Evolutionary conservation across 2,113 vertebrate species (phyloP).

Genomic region (Myotis yumanensis): DNA sequence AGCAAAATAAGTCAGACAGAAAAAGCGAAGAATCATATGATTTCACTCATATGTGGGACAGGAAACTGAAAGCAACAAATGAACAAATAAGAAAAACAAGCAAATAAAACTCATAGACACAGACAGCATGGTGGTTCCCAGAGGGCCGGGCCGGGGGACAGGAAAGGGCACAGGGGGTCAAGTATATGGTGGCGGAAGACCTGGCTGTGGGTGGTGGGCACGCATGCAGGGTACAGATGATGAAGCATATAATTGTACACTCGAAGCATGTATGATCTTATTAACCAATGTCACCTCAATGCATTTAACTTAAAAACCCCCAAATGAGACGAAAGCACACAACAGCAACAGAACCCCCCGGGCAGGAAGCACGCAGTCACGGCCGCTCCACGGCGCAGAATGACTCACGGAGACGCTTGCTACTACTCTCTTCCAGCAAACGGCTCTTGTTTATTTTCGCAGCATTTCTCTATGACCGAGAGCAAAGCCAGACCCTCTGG

Average conservation of each 20-base stretch:
- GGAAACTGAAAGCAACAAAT: neutral
- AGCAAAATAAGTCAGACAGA: neutral
- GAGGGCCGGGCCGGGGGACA: neutral
- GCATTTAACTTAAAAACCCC: neutral
- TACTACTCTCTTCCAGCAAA: neutral
- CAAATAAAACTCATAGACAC: neutral
- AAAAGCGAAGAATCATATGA: neutral
- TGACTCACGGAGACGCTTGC: neutral
- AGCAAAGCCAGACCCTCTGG: neutral
- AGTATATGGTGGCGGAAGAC: neutral
- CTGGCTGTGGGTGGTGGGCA: neutral
- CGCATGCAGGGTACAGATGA: neutral
- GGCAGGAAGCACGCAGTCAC: fast-evolving
- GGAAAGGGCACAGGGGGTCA: neutral
- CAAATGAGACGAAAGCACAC: neutral
- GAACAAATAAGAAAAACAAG: neutral
- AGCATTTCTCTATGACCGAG: neutral
- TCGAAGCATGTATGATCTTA: neutral
- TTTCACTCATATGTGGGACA: neutral
- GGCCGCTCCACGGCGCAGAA: fast-evolving
- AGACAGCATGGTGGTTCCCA: neutral
- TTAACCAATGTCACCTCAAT: neutral
- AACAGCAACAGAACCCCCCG: fast-evolving
- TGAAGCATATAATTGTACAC: neutral
- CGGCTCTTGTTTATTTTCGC: neutral